Base-by-base conservation (phyloP, 2,888 invertebrate species). In the Himalopsyche anomala region DNA sequence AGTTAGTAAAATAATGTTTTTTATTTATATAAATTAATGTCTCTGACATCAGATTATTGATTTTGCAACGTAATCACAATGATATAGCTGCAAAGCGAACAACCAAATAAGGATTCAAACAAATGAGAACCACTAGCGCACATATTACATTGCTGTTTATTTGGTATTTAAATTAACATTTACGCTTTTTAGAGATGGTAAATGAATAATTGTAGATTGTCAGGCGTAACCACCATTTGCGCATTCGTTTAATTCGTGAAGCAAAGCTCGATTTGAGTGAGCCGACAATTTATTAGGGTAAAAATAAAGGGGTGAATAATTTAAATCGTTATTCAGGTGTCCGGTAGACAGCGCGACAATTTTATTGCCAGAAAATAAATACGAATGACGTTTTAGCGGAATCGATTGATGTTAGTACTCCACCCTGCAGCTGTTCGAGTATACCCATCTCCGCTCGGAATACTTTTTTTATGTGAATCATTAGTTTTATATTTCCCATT, bases 261-360 rank as follows among this genome's bases (percentile, higher is more conserved):
- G 62, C 87, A 86, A 74, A 80, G 86, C 84, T 85, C 80, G 83
- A 84, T 86, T 81, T 81, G 86, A 80, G 85, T 81, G 19, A 28
- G 62, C 79, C 83, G 62, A 84, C 87, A 84, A 88, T 88, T 88
- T 88, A 88, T 88, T 85, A 82, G 87, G 88, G 86, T 81, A 83
- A 87, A 87, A 87, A 87, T 82, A 84, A 86, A 85, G 86, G 85
- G 88, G 88, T 88, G 88, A 86, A 88, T 88, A 88, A 87, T 88
- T 88, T 88, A 88, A 87, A 87, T 86, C 83, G 82, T 84, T 86
- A 81, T 84, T 83, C 83, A 51, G 82, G 54, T 55, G 28, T 51
- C 54, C 45, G 81, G 79, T 40, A 84, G 87, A 56, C 87, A 87
- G 54, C 54, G 84, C 81, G 86, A 85, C 87, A 87, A 85, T 87